Percentiles rank a stretch among this genome's conserved stretches.
Evolutionary conservation across 2,113 vertebrate genomes (phyloP).

Genomic region (Engystomops pustulosus): DNA sequence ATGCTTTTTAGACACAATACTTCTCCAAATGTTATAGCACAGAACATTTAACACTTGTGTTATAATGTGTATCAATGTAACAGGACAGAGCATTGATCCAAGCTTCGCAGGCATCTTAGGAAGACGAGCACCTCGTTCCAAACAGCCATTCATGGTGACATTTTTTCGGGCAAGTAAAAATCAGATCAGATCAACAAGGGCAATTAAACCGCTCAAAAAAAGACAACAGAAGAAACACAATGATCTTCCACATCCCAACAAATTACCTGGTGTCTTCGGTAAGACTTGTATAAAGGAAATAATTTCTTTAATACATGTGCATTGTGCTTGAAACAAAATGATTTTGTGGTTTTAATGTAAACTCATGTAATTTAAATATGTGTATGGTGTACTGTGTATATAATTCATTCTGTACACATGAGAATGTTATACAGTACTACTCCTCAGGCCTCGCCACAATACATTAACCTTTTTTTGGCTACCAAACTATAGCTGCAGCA

Average conservation of each 20-base stretch:
- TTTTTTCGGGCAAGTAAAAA: constrained; percentile 86
- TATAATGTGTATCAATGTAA: not conserved
- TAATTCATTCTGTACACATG: too few relatives aligned
- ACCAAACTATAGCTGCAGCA: too few relatives aligned
- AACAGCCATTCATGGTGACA: constrained; percentile 95
- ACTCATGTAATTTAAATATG: too few relatives aligned
- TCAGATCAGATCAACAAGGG: constrained; percentile 77
- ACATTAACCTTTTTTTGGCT: too few relatives aligned
- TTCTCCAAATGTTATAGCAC: not conserved
- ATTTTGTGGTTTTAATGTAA: too few relatives aligned
- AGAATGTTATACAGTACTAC: too few relatives aligned
- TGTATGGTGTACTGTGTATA: too few relatives aligned
- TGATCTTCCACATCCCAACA: constrained; percentile 81
- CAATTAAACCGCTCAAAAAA: constrained; percentile 73
- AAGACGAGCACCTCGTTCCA: constrained; percentile 82
- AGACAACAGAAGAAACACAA: constrained; percentile 82
- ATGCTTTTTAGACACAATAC: too few relatives aligned
- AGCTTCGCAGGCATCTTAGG: constrained; percentile 87
- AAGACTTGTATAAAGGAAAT: constrained; percentile 59
- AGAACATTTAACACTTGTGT: not conserved
- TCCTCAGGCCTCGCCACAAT: too few relatives aligned
- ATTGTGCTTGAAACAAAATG: too few relatives aligned
- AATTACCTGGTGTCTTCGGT: constrained; percentile 83
- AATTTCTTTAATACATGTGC: too few relatives aligned
- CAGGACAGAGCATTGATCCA: constrained; percentile 86